Evolutionary conservation across 2,888 invertebrate species (phyloP), one percentile per base, ranked within the genome.

Genomic region (Rhaphigaster nebulosa): DNA sequence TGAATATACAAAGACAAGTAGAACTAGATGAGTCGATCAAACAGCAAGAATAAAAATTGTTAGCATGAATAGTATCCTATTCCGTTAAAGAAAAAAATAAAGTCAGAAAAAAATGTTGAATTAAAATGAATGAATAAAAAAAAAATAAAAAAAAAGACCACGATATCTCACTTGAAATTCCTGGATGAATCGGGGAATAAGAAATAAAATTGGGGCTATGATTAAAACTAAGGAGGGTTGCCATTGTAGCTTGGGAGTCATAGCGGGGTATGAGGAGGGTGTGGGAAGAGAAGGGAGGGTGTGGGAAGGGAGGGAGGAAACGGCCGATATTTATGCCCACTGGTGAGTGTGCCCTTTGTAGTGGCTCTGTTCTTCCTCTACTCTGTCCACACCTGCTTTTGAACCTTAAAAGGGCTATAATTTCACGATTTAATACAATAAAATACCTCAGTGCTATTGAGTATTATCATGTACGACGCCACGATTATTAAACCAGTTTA

Each of bases 341-440:
- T 45, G 45, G 84, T 84, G 45, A 84, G 84, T 84, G 84, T 29
- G 38, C 70, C 70, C 38, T 38, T 76, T 76, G 70, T 76, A 76
- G 45, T 1, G 0, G 1, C 0, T 41, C 84, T 50, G 6, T 84
- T 84, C 23, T 84, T 45, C n/a, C 84, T 45, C 41, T 20, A 4
- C 84, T 15, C 2, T 38, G n/a, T 50, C 84, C 45, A 13, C 84
- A 84, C 45, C 45, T 50, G 84, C 45, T 45, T 45, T 15, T 2
- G 45, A n/a, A 45, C 41, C 84, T 84, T 41, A 84, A 76, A 65
- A 76, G 70, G 70, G 70, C 34, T 76, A 76, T 8, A 1, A 20
- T 76, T 76, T 34, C 10, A 76, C 34, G 20, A 38, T 76, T 76
- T 65, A 15, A 65, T 18, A 34, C 3, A 20, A 38, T 38, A n/a